Percentiles rank a stretch among this genome's conserved stretches.
phyloP scores from a whole-genome alignment of 2,113 vertebrate species.

The Chaetura pelagica region DNA sequence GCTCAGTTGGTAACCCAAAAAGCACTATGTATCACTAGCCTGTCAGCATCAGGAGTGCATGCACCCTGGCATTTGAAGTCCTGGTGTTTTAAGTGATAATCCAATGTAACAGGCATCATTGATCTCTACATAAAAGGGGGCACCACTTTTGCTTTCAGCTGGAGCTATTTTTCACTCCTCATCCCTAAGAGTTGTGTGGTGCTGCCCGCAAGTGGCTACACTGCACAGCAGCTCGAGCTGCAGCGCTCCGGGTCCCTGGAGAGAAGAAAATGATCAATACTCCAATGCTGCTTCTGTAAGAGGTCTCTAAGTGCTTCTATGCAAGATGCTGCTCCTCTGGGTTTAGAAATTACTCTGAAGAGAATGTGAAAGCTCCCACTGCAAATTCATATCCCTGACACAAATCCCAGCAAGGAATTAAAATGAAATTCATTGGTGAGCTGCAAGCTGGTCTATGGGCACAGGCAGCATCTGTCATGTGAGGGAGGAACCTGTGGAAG shows the following conservation, averaged over 20 bases:
- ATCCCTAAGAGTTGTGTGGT: slow-evolving; percentile 58
- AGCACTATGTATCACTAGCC: slow-evolving; percentile 45
- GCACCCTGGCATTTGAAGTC: slow-evolving; percentile 56
- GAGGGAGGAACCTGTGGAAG: neutral
- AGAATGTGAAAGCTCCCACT: slow-evolving; percentile 8
- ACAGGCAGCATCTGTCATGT: neutral
- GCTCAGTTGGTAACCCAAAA: slow-evolving; percentile 54
- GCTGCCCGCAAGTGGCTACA: slow-evolving; percentile 67
- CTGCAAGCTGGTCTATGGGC: neutral
- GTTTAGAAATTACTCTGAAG: slow-evolving; percentile 47
- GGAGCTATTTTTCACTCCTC: slow-evolving; percentile 54
- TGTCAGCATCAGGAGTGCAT: slow-evolving; percentile 34
- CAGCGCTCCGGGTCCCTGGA: neutral
- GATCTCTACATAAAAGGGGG: slow-evolving; percentile 60
- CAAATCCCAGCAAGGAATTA: slow-evolving; percentile 32
- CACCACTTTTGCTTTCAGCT: slow-evolving; percentile 54
- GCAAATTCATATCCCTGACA: slow-evolving; percentile 56
- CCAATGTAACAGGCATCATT: slow-evolving; percentile 51
- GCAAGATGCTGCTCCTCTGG: slow-evolving; percentile 22
- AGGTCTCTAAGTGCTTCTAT: slow-evolving; percentile 53
- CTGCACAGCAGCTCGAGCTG: slow-evolving; percentile 24
- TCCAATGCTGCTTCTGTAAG: slow-evolving; percentile 5
- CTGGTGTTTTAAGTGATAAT: slow-evolving; percentile 55
- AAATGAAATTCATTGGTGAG: neutral
- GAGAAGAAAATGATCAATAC: slow-evolving; percentile 54